phyloP scores from a whole-genome alignment of 2,797 vertebrate genomes.

The Apogon talboti region DNA sequence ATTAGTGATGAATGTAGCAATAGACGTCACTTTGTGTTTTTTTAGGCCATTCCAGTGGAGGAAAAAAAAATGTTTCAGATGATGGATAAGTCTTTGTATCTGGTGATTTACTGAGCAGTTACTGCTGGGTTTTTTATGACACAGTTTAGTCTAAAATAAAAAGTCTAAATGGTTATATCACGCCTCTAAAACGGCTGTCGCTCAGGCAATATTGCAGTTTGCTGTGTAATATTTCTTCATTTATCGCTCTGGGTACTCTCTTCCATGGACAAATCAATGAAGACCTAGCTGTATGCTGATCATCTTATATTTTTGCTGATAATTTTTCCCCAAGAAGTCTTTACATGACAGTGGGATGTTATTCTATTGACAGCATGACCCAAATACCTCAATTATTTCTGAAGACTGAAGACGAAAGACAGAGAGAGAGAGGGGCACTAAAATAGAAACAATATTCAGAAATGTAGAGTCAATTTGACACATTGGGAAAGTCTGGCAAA shows the following conservation, averaged over 20 bases:
- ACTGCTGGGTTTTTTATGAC: constrained; percentile 59
- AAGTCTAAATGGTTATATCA: constrained; percentile 58
- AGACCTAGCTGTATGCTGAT: constrained; percentile 47
- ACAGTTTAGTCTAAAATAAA: constrained; percentile 67
- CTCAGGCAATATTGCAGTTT: constrained; percentile 47
- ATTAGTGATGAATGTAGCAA: constrained; percentile 45
- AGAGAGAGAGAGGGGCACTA: constrained; percentile 27
- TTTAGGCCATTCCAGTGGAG: not conserved
- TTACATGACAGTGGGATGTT: constrained; percentile 45
- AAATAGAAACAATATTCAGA: constrained; percentile 59
- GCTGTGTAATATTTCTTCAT: constrained; percentile 57
- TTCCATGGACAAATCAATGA: constrained; percentile 60
- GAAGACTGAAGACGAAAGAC: constrained; percentile 32
- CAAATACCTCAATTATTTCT: constrained; percentile 59
- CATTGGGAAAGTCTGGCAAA: constrained; percentile 57
- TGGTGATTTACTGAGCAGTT: constrained; percentile 53
- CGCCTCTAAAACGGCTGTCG: constrained; percentile 48
- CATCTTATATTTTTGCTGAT: constrained; percentile 56
- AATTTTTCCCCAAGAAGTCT: constrained; percentile 45
- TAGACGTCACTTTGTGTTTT: constrained; percentile 35
- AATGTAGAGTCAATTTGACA: constrained; percentile 42
- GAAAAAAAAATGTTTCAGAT: constrained; percentile 49
- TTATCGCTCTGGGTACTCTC: constrained; percentile 39
- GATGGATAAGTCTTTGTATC: constrained; percentile 60
- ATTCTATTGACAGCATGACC: constrained; percentile 66